Conservation (phyloP, 2,113 vertebrate species). For the Sylvietta virens region DNA sequence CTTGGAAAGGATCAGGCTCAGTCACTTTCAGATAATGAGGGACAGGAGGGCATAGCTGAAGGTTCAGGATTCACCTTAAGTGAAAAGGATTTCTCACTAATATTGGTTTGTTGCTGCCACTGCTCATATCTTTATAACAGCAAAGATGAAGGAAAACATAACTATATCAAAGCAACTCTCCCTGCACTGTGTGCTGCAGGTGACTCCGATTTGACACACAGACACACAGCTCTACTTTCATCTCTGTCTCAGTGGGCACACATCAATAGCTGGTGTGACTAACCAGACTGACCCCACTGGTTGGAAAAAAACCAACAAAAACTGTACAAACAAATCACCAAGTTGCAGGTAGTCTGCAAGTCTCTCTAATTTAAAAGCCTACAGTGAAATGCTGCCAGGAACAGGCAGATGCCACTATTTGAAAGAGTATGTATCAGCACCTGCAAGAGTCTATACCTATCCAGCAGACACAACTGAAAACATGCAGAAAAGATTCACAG, state of each 20-base stretch:
- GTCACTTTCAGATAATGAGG: background rate
- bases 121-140: background rate
- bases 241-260: background rate
- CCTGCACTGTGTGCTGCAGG: background rate
- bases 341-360: background rate
- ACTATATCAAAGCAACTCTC: background rate
- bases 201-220: background rate
- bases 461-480: background rate
- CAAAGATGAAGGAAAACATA: background rate
- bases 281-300: background rate
- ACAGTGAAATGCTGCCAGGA: background rate
- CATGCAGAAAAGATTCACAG: background rate
- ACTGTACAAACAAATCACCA: background rate
- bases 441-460: background rate
- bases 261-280: background rate
- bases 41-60: background rate
- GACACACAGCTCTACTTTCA: background rate
- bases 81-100: background rate
- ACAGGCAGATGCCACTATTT: background rate
- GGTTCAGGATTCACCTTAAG: background rate
- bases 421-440: background rate
- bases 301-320: background rate
- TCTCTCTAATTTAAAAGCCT: background rate
- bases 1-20: constrained; percentile 21
- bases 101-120: background rate